Conservation (phyloP, 2,113 vertebrate genomes). For the Halichoerus grypus region DNA sequence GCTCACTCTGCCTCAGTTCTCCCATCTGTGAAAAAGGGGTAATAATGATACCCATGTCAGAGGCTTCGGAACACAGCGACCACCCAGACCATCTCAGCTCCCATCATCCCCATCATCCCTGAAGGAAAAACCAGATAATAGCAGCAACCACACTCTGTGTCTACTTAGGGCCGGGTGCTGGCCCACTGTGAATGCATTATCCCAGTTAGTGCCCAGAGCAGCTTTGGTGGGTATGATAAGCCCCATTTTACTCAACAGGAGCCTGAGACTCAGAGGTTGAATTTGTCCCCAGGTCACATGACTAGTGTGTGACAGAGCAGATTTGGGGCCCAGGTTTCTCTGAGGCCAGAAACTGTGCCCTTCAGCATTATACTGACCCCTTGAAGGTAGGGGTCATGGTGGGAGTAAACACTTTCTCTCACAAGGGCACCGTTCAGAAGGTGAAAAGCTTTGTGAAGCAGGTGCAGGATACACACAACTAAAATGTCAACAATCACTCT, state of each 20-base stretch:
- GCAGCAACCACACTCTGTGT: accelerated
- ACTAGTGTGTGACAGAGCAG: background rate
- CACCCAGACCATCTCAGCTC: background rate
- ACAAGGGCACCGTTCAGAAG: background rate
- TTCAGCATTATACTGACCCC: background rate
- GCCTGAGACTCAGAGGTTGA: background rate
- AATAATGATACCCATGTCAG: background rate
- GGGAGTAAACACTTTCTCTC: background rate
- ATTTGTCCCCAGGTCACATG: background rate
- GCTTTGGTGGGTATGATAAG: background rate
- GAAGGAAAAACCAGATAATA: background rate
- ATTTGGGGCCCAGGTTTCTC: background rate
- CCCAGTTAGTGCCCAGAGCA: background rate
- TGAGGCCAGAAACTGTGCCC: background rate
- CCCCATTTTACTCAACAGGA: slow-evolving; percentile 23
- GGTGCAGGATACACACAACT: background rate
- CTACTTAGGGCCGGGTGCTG: background rate
- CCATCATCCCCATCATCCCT: background rate
- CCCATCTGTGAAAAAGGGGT: background rate
- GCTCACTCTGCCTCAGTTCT: background rate
- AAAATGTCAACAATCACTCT: background rate
- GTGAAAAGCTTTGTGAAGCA: background rate
- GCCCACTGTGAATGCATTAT: background rate
- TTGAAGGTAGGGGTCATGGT: background rate
- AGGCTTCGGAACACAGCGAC: background rate